These are phyloP conservation scores for Oreotragus oreotragus DNA, from an alignment of 2,113 vertebrate species.

Conservation along the genomic window DNA sequence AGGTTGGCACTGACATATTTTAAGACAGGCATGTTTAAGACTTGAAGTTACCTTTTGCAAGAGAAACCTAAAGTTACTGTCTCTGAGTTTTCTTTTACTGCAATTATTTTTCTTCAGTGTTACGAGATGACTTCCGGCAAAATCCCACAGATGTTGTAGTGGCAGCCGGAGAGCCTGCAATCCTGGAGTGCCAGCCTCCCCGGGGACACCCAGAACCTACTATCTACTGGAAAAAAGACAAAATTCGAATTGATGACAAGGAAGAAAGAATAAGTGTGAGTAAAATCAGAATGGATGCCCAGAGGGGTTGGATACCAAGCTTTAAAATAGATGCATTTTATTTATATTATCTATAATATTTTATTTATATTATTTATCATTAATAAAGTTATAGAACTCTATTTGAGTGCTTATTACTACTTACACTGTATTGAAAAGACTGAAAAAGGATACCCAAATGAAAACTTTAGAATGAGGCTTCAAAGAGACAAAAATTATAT, in stretches of 20 bases:
- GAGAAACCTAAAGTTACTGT: not conserved
- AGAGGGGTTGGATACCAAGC: not conserved
- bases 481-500: not conserved
- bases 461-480: not conserved
- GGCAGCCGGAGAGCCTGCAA: conserved; percentile 95
- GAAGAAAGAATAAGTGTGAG: conserved; percentile 96
- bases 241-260: conserved; percentile 93
- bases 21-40: not conserved
- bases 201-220: conserved; percentile 97
- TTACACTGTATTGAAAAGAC: not conserved
- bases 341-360: not conserved
- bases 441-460: not conserved
- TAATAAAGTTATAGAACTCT: not conserved
- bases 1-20: not conserved
- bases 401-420: not conserved
- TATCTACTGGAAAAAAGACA: conserved; percentile 99
- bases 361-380: not conserved
- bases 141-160: conserved; percentile 97
- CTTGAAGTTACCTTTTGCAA: not conserved
- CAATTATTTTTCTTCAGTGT: conserved; percentile 81
- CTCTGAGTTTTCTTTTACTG: not conserved
- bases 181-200: conserved; percentile 96
- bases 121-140: conserved; percentile 97
- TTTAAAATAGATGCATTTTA: not conserved
- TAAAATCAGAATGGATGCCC: not conserved